phyloP scores from a whole-genome alignment of 2,797 vertebrate species.

The Phoeniculus purpureus region DNA sequence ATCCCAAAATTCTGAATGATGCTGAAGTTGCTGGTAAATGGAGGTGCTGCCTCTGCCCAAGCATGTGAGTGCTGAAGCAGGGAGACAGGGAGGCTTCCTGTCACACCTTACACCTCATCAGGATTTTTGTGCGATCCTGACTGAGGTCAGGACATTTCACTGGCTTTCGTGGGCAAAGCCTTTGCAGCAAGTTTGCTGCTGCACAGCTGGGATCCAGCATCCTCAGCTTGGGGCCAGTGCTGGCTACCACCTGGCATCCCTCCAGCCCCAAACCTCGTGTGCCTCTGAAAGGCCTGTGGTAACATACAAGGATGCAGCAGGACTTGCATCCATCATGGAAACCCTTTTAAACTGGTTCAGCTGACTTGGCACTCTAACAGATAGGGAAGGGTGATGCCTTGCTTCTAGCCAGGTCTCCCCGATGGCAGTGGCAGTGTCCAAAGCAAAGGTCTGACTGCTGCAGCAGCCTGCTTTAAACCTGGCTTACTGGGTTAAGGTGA shows the following conservation, averaged over 20 bases:
- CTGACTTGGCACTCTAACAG: not conserved
- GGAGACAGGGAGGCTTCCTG: fast-evolving
- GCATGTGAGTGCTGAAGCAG: fast-evolving
- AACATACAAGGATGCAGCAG: fast-evolving
- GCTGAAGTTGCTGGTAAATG: not conserved
- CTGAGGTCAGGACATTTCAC: not conserved
- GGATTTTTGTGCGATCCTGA: not conserved
- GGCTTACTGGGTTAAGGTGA: not conserved
- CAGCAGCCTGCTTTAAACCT: not conserved
- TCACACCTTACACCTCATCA: fast-evolving
- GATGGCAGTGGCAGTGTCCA: not conserved
- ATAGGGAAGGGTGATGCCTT: not conserved
- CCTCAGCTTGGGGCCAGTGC: not conserved
- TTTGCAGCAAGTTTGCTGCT: not conserved
- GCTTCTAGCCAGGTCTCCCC: not conserved
- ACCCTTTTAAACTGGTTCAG: not conserved
- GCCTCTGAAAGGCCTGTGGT: not conserved
- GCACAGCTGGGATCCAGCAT: not conserved
- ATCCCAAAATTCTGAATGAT: not conserved
- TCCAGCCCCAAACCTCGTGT: fast-evolving
- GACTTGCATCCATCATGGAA: fast-evolving
- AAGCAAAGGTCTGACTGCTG: not conserved
- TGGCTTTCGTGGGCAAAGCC: fast-evolving
- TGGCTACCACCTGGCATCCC: not conserved
- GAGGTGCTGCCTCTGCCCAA: not conserved